Conservation (phyloP, 2,113 vertebrate species). For the Ancistrus triradiatus region DNA sequence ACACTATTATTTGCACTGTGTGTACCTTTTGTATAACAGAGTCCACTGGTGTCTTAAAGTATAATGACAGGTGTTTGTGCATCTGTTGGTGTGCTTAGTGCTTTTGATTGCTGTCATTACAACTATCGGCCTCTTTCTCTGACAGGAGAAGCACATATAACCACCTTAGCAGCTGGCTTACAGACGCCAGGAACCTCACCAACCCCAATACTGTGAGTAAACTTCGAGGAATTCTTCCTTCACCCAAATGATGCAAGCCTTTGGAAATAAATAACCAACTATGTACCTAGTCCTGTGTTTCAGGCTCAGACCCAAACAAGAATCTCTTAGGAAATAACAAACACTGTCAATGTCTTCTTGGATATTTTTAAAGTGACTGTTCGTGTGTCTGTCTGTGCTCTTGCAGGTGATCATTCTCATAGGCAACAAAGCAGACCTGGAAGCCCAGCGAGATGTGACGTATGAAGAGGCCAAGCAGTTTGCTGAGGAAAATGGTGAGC, state of each 20-base stretch:
- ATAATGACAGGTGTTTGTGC: constrained; percentile 4
- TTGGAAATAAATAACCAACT: no score
- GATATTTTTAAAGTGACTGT: no score
- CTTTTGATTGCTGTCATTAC: neutral
- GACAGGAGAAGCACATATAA: constrained; percentile 96
- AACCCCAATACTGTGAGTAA: constrained; percentile 97
- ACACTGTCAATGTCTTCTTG: no score
- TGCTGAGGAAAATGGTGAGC: constrained; percentile 94
- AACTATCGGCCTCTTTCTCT: neutral
- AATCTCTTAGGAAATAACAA: no score
- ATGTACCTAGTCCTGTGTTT: no score
- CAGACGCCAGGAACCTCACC: constrained; percentile 96
- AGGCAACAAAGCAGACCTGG: constrained; percentile 96
- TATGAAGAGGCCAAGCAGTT: constrained; percentile 99
- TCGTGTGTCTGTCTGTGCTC: no score
- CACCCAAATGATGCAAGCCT: no score
- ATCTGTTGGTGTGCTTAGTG: constrained; percentile 6
- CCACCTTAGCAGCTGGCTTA: constrained; percentile 98
- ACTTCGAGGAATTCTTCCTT: no score
- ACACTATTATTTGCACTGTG: no score
- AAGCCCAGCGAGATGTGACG: constrained; percentile 97
- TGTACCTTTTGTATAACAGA: no score
- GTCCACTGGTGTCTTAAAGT: neutral
- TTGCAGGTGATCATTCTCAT: constrained; percentile 96
- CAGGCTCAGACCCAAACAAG: no score